phyloP scores from a whole-genome alignment of 2,113 vertebrate genomes.

The Bujurquina vittata region DNA sequence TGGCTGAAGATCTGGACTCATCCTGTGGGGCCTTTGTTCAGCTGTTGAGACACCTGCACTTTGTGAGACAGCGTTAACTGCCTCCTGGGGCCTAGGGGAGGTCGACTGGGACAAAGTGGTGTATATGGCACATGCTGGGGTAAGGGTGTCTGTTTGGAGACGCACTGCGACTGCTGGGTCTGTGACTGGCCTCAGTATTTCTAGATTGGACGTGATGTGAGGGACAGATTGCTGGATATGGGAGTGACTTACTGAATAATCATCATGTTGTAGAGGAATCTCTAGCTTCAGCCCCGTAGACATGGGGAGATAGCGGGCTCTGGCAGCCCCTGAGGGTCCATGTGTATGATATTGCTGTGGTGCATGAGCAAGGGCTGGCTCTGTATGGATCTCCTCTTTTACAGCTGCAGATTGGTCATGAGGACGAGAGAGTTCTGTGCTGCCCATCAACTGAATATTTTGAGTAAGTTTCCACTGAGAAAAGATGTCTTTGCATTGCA shows the following conservation, averaged over 20 bases:
- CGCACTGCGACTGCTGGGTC: conserved; percentile 89
- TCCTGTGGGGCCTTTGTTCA: conserved; percentile 77
- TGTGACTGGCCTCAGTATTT: conserved; percentile 77
- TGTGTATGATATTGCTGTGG: conserved; percentile 78
- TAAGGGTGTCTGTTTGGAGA: conserved; percentile 88
- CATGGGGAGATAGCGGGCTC: conserved; percentile 87
- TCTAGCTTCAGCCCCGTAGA: conserved; percentile 89
- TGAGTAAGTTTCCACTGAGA: conserved; percentile 65
- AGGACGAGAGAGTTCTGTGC: conserved; percentile 32
- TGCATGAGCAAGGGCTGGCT: conserved; percentile 27
- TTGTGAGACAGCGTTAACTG: conserved; percentile 74
- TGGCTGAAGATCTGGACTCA: conserved; percentile 68
- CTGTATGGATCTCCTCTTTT: conserved; percentile 45
- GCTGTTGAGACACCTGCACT: conserved; percentile 72
- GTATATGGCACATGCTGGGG: conserved; percentile 89
- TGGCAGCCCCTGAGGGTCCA: conserved; percentile 85
- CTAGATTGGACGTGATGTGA: conserved; percentile 78
- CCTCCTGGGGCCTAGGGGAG: conserved; percentile 82
- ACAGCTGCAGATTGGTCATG: conserved; percentile 11
- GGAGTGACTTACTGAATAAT: conserved; percentile 45
- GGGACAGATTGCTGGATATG: conserved; percentile 69
- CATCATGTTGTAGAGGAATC: conserved; percentile 74
- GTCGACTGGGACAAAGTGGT: conserved; percentile 91
- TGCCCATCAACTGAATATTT: conserved; percentile 52
- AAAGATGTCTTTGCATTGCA: conserved; percentile 42